These are phyloP conservation scores for Drosophila oshimai DNA, from an alignment of 1,140 invertebrate genomes.

Conservation along the genomic window DNA sequence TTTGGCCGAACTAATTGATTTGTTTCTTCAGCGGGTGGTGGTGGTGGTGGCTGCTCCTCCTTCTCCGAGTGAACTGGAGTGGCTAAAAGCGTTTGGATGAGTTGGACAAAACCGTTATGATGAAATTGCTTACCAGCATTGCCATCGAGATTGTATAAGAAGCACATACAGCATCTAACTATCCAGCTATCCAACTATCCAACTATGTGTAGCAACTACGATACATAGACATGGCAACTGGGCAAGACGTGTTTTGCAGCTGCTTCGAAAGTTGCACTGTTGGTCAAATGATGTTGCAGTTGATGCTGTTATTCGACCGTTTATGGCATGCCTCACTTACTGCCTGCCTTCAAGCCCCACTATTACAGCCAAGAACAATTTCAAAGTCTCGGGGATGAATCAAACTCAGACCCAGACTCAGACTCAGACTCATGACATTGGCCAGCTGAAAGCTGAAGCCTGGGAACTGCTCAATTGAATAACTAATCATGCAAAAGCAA, in stretches of 20 bases:
- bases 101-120: slow-evolving; percentile 40
- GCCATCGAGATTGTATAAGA: slow-evolving; percentile 42
- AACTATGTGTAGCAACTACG: slow-evolving; percentile 53
- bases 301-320: slow-evolving; percentile 72
- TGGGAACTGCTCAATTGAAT: slow-evolving; percentile 45
- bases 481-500: slow-evolving; percentile 30
- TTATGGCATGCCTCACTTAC: slow-evolving; percentile 62
- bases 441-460: slow-evolving; percentile 6
- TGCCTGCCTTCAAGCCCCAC: slow-evolving; percentile 13
- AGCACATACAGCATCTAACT: slow-evolving; percentile 9
- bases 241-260: slow-evolving; percentile 37
- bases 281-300: slow-evolving; percentile 77
- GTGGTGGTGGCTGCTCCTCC: neutral
- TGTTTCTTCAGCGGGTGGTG: neutral
- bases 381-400: slow-evolving; percentile 8
- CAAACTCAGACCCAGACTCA: too few species aligned
- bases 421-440: slow-evolving; percentile 41
- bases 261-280: slow-evolving; percentile 63
- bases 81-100: neutral
- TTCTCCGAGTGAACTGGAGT: neutral
- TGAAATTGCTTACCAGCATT: slow-evolving; percentile 47
- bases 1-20: slow-evolving; percentile 71
- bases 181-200: too few species aligned
- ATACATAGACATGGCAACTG: too few species aligned
- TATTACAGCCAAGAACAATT: slow-evolving; percentile 12